Percentiles rank a stretch among this genome's conserved stretches.
Conservation (phyloP, 92 coral and sea anemone genomes). For the Umimayanthus kanabou region DNA sequence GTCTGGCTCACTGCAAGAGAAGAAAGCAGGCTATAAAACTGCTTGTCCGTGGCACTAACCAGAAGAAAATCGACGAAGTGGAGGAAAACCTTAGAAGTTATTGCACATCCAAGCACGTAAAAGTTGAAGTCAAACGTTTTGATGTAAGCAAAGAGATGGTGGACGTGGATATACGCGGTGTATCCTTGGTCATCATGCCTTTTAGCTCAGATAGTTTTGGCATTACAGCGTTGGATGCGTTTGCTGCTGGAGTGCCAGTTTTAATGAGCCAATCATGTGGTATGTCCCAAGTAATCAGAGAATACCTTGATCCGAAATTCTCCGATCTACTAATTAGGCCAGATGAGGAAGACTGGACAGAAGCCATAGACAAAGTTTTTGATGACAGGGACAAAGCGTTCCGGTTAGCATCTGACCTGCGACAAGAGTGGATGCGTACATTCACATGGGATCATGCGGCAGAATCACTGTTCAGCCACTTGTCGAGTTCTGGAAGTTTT, state of each 20-base stretch:
- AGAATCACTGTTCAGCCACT: slow-evolving; percentile 12
- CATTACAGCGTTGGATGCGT: slow-evolving; percentile 51
- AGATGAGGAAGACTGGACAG: slow-evolving; percentile 53
- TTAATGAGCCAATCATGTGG: slow-evolving; percentile 47
- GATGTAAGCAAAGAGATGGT: slow-evolving; percentile 50
- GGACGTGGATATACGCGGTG: slow-evolving; percentile 63
- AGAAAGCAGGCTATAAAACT: slow-evolving; percentile 38
- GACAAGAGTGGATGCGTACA: slow-evolving; percentile 54
- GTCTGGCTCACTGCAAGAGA: slow-evolving; percentile 43
- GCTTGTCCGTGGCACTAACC: slow-evolving; percentile 52
- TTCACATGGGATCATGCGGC: slow-evolving; percentile 63
- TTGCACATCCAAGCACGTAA: neutral
- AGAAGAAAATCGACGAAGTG: slow-evolving; percentile 34
- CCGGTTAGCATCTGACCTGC: slow-evolving; percentile 39
- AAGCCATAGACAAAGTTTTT: slow-evolving; percentile 46
- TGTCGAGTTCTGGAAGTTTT: slow-evolving; percentile 45
- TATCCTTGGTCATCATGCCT: slow-evolving; percentile 60
- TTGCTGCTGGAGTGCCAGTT: slow-evolving; percentile 62
- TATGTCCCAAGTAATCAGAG: slow-evolving; percentile 41
- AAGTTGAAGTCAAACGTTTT: slow-evolving; percentile 52
- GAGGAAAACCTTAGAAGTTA: slow-evolving; percentile 1
- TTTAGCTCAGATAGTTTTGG: slow-evolving; percentile 53
- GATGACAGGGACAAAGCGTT: slow-evolving; percentile 53
- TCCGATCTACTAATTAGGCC: slow-evolving; percentile 33
- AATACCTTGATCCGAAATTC: slow-evolving; percentile 42